These are phyloP conservation scores for Phanerotoma sp. DNA, from an alignment of 2,888 invertebrate species.

Conservation along the genomic window DNA sequence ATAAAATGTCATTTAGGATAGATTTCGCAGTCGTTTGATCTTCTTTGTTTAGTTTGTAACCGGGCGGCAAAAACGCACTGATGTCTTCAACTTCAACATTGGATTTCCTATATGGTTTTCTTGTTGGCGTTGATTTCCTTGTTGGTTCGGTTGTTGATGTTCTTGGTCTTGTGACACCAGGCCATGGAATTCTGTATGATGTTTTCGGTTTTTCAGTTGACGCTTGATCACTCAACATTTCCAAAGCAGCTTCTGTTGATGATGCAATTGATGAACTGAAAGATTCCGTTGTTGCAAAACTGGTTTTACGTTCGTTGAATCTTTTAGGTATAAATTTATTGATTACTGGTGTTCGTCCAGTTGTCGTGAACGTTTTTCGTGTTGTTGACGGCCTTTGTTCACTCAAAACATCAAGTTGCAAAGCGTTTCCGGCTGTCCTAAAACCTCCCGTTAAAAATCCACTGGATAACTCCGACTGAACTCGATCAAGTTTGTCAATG, in stretches of 20 bases:
- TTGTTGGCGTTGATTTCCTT: constrained; percentile 16
- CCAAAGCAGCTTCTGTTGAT: too few relatives aligned
- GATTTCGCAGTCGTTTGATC: constrained; percentile 54
- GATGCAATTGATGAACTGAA: too few relatives aligned
- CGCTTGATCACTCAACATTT: constrained; percentile 1
- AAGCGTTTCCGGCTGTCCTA: constrained; percentile 66
- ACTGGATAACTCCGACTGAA: constrained; percentile 81
- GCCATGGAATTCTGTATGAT: constrained; percentile 31
- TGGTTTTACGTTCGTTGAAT: constrained; percentile 44
- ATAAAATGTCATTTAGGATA: constrained; percentile 48
- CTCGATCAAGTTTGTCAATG: constrained; percentile 81
- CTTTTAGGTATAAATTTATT: constrained; percentile 50
- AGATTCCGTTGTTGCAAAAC: constrained; percentile 35
- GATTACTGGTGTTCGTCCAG: constrained; percentile 57
- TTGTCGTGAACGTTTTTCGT: constrained; percentile 59
- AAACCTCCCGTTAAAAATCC: constrained; percentile 74
- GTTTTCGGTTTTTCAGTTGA: constrained; percentile 18
- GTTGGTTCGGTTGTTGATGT: constrained; percentile 10
- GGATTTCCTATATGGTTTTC: not conserved
- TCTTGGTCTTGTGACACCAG: constrained; percentile 28
- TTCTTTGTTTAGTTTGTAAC: constrained; percentile 62
- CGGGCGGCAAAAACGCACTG: constrained; percentile 67
- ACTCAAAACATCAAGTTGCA: constrained; percentile 62
- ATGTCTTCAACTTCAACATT: constrained; percentile 57
- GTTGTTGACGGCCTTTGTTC: constrained; percentile 64